phyloP scores from a whole-genome alignment of 2,888 invertebrate species.

The Drosophila mayaguana region DNA sequence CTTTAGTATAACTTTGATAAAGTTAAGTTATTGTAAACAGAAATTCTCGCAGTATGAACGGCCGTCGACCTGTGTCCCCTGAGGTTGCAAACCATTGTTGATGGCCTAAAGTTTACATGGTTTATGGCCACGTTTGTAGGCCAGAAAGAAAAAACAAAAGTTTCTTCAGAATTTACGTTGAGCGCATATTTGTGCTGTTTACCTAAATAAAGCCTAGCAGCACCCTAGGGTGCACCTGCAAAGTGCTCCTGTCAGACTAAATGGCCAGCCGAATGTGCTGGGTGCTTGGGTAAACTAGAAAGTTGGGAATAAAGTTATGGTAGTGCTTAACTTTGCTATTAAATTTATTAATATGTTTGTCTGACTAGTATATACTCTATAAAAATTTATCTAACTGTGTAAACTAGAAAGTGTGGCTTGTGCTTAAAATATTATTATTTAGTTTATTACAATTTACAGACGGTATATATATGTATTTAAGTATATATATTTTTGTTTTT shows the following conservation, averaged over 20 bases:
- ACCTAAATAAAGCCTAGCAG: neutral
- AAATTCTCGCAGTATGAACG: slow-evolving; percentile 6
- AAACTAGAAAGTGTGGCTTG: too few species aligned
- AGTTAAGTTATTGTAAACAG: neutral
- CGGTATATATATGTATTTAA: too few species aligned
- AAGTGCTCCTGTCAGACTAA: neutral
- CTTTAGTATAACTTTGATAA: neutral
- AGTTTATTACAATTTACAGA: too few species aligned
- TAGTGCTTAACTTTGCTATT: neutral
- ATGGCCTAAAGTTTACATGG: neutral
- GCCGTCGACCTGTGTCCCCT: neutral
- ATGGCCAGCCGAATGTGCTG: neutral
- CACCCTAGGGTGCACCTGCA: neutral
- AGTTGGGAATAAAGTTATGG: neutral
- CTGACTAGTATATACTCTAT: neutral
- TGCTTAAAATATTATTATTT: too few species aligned
- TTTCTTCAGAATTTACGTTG: neutral
- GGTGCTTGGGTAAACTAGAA: neutral
- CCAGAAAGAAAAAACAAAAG: neutral
- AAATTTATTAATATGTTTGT: neutral
- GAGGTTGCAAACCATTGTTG: neutral
- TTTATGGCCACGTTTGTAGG: neutral
- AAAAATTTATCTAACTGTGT: neutral
- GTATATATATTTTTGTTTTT: too few species aligned
- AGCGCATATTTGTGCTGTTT: neutral